Evolutionary conservation across 2,113 vertebrate genomes (phyloP), one percentile per base, ranked within the genome.

Genomic region (Poicephalus gulielmi): DNA sequence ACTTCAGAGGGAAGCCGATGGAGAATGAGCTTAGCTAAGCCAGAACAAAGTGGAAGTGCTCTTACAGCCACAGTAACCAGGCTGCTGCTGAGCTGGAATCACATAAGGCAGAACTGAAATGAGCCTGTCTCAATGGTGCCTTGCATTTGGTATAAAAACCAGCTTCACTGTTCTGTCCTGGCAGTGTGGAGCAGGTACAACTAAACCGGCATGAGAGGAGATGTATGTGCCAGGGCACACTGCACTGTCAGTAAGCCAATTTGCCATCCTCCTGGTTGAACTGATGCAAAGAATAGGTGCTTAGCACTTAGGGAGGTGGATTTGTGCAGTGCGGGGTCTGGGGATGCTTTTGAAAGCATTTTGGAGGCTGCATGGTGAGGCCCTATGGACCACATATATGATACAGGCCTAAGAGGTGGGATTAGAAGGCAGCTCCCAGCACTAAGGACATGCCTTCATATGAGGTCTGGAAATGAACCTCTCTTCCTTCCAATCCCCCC

Each of bases 161-260:
- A 17, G 24, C 50, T 70, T 33, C 2, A 1, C 3, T 63, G 44
- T 27, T 9, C 57, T 49, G 3, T 7, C 30, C 60, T 24, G 55
- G 83, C 35, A 39, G 28, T 0, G 27, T 11, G 74, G 83, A 24
- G 4, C 78, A 31, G 71, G 39, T 24, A 49, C 17, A 27, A 10
- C n/a, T 7, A 69, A 50, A 30, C 37, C 73, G 68, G 74, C n/a
- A 13, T 0, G 33, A 46, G 33, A 44, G 44, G 28, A 83, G 80
- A 14, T 11, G 2, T 10, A 14, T 1, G 35, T 27, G 73, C 20
- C 33, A 59, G 33, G 33, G 33, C 50, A 39, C 25, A 0, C 6
- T 23, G 55, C 17, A 0, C 2, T 25, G 52, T 2, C 64, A 22
- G 8, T 0, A 8, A 64, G 50, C 12, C 62, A 7, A 3, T 9